phyloP scores from a whole-genome alignment of 2,113 vertebrate species.

The Ovis aries region DNA sequence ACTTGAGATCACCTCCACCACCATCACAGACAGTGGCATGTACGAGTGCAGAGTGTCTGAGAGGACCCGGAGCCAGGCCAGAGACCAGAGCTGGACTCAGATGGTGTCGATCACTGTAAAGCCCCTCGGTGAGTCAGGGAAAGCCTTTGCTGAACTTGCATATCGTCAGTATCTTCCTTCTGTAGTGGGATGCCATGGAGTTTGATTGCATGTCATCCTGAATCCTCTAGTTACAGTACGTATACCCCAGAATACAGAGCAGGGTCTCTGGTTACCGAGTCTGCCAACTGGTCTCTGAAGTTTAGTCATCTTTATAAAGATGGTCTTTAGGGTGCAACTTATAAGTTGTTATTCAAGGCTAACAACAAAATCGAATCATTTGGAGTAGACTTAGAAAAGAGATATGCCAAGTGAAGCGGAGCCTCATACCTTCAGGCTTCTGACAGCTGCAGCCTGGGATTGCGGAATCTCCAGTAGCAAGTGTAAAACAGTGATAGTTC shows the following conservation, averaged over 20 bases:
- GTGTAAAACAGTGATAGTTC: neutral
- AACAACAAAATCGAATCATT: neutral
- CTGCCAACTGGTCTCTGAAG: neutral
- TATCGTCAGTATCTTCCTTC: neutral
- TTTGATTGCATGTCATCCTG: neutral
- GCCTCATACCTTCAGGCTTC: neutral
- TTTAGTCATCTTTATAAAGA: neutral
- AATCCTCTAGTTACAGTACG: neutral
- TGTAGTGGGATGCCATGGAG: neutral
- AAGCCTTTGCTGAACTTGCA: neutral
- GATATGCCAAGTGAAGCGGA: neutral
- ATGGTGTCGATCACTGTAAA: slow-evolving; percentile 69
- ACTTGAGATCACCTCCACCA: slow-evolving; percentile 79
- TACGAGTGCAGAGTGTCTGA: slow-evolving; percentile 84
- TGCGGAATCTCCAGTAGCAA: neutral
- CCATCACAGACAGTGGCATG: slow-evolving; percentile 44
- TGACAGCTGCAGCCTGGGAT: neutral
- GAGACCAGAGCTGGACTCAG: slow-evolving; percentile 56
- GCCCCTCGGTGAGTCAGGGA: slow-evolving; percentile 77
- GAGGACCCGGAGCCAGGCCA: slow-evolving; percentile 34
- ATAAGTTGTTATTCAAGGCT: neutral
- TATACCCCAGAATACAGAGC: neutral
- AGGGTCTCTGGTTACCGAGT: neutral
- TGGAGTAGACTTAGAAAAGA: neutral
- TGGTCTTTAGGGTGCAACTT: neutral